Conservation (phyloP, 1,140 invertebrate genomes). For the Batillaria attramentaria region DNA sequence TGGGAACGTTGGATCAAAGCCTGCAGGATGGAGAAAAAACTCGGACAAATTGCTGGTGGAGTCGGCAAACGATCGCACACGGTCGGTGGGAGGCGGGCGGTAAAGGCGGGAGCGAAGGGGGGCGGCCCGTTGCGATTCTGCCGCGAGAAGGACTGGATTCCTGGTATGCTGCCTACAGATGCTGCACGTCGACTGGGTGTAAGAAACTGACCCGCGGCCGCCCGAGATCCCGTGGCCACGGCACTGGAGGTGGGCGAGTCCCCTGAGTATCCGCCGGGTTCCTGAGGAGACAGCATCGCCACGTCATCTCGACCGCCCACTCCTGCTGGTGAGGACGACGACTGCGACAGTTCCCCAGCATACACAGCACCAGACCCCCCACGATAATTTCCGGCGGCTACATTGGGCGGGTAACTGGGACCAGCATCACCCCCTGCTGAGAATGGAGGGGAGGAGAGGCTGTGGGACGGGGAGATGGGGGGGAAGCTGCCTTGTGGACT, state of each 20-base stretch:
- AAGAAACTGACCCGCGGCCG: constrained; percentile 18
- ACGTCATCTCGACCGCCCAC: neutral
- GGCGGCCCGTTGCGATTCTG: constrained; percentile 17
- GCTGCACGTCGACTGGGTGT: constrained; percentile 18
- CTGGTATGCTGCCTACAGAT: constrained; percentile 20
- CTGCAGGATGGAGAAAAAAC: constrained; percentile 49
- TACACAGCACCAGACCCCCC: neutral
- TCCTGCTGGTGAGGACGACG: neutral
- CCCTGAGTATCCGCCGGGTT: constrained; percentile 23
- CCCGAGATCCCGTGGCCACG: neutral
- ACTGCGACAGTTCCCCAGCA: constrained; percentile 25
- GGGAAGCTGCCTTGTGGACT: constrained; percentile 21
- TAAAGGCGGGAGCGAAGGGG: neutral
- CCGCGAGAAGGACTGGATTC: constrained; percentile 30
- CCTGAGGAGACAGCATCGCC: constrained; percentile 22
- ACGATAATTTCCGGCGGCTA: neutral
- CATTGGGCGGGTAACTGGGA: neutral
- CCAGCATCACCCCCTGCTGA: constrained; percentile 1
- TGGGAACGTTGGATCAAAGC: constrained; percentile 43
- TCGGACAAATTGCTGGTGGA: constrained; percentile 55
- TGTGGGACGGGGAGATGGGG: constrained; percentile 9
- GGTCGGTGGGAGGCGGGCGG: neutral
- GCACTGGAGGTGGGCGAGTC: constrained; percentile 41
- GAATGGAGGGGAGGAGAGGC: constrained; percentile 18
- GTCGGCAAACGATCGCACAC: constrained; percentile 43